Evolutionary conservation across 2,888 invertebrate genomes (phyloP).

Genomic region (Halocaridina rubra): DNA sequence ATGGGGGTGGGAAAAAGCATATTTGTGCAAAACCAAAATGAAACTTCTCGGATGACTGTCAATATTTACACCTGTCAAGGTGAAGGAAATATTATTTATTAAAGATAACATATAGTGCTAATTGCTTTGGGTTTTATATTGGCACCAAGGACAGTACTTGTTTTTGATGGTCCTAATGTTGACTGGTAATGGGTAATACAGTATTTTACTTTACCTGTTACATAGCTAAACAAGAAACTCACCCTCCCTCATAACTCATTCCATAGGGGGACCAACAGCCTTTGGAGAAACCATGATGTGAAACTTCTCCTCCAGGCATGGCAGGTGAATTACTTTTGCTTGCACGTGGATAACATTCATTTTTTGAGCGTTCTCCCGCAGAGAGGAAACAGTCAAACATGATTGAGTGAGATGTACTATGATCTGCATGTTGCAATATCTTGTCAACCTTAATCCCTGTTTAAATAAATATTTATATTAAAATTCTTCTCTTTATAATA

Average conservation of each 20-base stretch:
- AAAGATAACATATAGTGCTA: too few relatives aligned
- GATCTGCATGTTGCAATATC: background rate
- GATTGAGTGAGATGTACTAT: background rate
- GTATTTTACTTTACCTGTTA: too few relatives aligned
- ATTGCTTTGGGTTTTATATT: too few relatives aligned
- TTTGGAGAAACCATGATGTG: slow-evolving; percentile 30
- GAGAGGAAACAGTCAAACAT: slow-evolving; percentile 36
- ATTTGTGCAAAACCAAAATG: too few relatives aligned
- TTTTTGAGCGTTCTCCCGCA: background rate
- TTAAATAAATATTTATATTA: background rate
- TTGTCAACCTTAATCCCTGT: slow-evolving; percentile 11
- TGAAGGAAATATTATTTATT: too few relatives aligned
- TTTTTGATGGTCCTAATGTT: too few relatives aligned
- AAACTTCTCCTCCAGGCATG: slow-evolving; percentile 33
- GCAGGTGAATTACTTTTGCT: slow-evolving; percentile 10
- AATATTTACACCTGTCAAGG: too few relatives aligned
- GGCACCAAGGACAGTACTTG: too few relatives aligned
- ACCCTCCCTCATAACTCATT: slow-evolving; percentile 30
- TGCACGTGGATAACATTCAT: slow-evolving; percentile 10
- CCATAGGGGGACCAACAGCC: slow-evolving; percentile 50
- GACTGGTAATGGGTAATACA: too few relatives aligned
- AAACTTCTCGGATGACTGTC: too few relatives aligned
- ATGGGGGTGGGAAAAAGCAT: too few relatives aligned
- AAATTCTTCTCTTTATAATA: too few relatives aligned
- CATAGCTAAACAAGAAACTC: background rate